Evolutionary conservation across 92 coral and sea anemone genomes (phyloP), one percentile per base, ranked within the genome.

Genomic region (Paramuricea clavata): DNA sequence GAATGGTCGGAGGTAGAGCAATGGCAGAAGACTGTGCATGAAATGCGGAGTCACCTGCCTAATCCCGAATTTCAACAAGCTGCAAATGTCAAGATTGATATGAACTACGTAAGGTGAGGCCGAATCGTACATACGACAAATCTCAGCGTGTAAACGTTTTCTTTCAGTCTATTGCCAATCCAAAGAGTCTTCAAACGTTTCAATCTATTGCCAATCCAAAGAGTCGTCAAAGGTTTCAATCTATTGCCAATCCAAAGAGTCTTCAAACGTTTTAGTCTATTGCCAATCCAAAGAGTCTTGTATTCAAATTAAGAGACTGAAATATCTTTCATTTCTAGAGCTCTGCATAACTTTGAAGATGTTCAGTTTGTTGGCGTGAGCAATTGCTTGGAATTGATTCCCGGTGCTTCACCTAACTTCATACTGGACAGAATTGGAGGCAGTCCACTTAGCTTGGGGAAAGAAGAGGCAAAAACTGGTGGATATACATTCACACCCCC

Each of bases 1-100:
- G 94, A 92, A 12, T 96, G 99, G 99, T 87, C 61, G 69, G 99
- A 96, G 69, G 99, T 96, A 5, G 93, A 93, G 50, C 93, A 90
- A 49, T 96, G 99, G 99, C 98, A 96, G 91, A 94, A 94, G 43
- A 93, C 93, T 16, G 80, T 96, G 22, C 80, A 85, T 23, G 86
- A 17, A 87, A 86, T 94, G 70, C 89, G 98, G 36, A 93, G 93
- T 74, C 93, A 85, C 39, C 80, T 92, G 32, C 89, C 95, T 5
- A 94, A 91, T 84, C 44, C 90, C 8, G 90, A 81, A 67, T 75
- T 93, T 31, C 98, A 96, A 50, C 98, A 94, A 50, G 92, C 98
- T 50, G 86, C 95, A 26, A 76, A 83, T 49, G 79, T 93, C 47
- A 87, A 93, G 68, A 70, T 78, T 57, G 99, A 96, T 68, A 91